Conservation (phyloP, 2,113 vertebrate species). For the Saguinus imperator region DNA sequence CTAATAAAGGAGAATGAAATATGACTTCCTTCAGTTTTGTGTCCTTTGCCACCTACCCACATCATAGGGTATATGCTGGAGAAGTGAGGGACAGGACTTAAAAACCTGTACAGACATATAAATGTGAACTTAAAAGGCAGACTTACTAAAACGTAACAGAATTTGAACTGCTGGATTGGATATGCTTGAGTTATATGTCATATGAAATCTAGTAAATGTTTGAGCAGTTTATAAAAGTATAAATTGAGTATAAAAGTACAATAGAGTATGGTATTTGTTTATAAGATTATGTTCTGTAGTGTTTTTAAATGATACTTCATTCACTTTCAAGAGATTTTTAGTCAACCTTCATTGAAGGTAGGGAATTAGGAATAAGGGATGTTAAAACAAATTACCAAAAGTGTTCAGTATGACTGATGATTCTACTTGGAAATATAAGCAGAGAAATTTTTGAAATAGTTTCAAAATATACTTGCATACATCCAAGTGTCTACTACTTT, state of each 20-base stretch:
- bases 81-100: neutral
- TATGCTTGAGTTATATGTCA: neutral
- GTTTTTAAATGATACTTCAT: slow-evolving; percentile 31
- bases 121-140: slow-evolving; percentile 3
- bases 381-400: slow-evolving; percentile 1
- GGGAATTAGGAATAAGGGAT: neutral
- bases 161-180: neutral
- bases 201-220: neutral
- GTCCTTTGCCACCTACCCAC: neutral
- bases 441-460: slow-evolving; percentile 5
- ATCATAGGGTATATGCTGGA: neutral
- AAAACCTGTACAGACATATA: neutral
- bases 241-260: neutral
- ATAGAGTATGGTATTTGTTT: neutral
- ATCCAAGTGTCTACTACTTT: neutral
- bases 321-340: slow-evolving; percentile 24
- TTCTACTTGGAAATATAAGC: neutral
- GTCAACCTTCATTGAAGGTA: neutral
- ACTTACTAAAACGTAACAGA: neutral
- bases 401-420: neutral
- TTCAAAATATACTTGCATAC: neutral
- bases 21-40: neutral
- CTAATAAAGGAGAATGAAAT: neutral
- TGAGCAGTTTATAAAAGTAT: neutral
- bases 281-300: neutral